Evolutionary conservation across 2,797 vertebrate species (phyloP), one percentile per base, ranked within the genome.

Genomic region (Limosa lapponica): DNA sequence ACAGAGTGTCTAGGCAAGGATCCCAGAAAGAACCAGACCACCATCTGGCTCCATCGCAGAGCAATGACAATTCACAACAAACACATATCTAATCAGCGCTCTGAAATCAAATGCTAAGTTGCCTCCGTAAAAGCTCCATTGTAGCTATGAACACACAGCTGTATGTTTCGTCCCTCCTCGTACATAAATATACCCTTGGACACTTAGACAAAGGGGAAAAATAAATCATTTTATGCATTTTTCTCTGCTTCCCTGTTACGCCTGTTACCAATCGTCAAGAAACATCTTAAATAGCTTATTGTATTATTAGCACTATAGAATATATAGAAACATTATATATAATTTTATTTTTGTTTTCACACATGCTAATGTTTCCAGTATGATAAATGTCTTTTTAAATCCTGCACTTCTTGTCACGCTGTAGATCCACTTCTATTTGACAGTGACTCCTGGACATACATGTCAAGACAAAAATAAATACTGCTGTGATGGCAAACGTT

Each of bases 381-480:
- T 22, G 83, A 87, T 52, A 86, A 86, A 93, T n/a, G 82, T 87
- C 62, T 87, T 86, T 92, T 93, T 54, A 52, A 96, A 94, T 82
- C 87, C 91, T 93, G 90, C 78, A 82, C 57, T 84, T 94, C 78
- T 92, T 52, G 79, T 83, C 93, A 88, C 43, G 0, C 75, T 65
- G 87, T 48, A 81, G 82, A 92, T 78, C 72, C 92, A 84, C 44
- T 82, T 90, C 94, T 87, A 75, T 82, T 94, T 87, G 81, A 96
- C 90, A 94, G 66, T 23, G 59, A 93, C 70, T 93, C 71, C 87
- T 69, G 70, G 81, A 92, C 92, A 74, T 46, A 91, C 61, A 81
- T 16, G 39, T 93, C 87, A 94, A 94, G 72, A 92, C 90, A 95
- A 94, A 97, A 96, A 94, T 89, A 96, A 97, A 96, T 93, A 97